These are phyloP conservation scores for Drosophila imparisetae DNA, from an alignment of 2,888 invertebrate genomes.

Conservation along the genomic window DNA sequence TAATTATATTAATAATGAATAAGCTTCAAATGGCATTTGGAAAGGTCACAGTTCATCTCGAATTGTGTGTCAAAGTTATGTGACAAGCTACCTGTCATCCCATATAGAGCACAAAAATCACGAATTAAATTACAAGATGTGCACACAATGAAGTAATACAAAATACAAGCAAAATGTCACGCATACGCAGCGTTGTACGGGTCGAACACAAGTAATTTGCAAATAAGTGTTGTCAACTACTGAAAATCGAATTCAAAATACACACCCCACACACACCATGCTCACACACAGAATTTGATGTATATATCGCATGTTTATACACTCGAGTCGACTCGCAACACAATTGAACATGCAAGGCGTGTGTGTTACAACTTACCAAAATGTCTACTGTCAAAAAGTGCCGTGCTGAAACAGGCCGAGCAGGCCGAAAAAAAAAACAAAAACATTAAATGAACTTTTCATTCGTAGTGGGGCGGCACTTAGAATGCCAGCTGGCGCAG, in stretches of 20 bases:
- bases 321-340: conserved; percentile 27
- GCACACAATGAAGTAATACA: conserved; percentile 12
- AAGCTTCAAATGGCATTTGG: conserved; percentile 14
- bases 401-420: conserved; percentile 22
- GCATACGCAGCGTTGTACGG: conserved; percentile 34
- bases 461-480: conserved; percentile 34
- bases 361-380: conserved; percentile 62
- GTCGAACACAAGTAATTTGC: conserved; percentile 68
- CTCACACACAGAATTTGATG: neutral
- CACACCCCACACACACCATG: neutral
- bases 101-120: conserved; percentile 19
- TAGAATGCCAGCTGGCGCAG: conserved; percentile 13
- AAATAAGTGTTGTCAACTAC: conserved; percentile 71
- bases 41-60: conserved; percentile 23
- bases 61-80: conserved; percentile 41
- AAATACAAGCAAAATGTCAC: conserved; percentile 24
- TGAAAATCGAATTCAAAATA: conserved; percentile 52
- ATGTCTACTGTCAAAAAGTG: conserved; percentile 56
- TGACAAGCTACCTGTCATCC: conserved; percentile 22
- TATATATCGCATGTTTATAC: conserved; percentile 28
- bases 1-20: conserved; percentile 65
- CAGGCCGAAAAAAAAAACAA: conserved; percentile 38
- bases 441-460: conserved; percentile 55
- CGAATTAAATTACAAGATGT: conserved; percentile 32
- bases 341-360: conserved; percentile 70